Conservation (phyloP, 1,140 invertebrate species). For the Pseudomyrmex concolor region DNA sequence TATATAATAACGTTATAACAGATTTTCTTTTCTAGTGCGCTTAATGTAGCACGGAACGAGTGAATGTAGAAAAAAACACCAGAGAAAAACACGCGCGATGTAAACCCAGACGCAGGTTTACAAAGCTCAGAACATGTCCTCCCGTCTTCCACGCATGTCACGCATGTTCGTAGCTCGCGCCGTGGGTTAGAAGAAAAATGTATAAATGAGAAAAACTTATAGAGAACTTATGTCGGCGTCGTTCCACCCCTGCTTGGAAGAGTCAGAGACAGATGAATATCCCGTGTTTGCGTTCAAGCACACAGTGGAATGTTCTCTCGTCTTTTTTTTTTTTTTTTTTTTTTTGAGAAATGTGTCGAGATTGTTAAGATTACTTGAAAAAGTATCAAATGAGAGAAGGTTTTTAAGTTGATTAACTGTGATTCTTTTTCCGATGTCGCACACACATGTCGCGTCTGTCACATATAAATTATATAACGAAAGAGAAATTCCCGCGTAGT, state of each 20-base stretch:
- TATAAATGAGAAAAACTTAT: slow-evolving; percentile 12
- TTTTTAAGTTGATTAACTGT: slow-evolving; percentile 65
- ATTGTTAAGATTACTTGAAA: slow-evolving; percentile 4
- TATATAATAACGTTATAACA: slow-evolving; percentile 78
- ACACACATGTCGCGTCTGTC: slow-evolving; percentile 19
- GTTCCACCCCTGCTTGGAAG: neutral
- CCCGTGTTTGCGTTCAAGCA: neutral
- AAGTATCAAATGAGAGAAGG: slow-evolving; percentile 10
- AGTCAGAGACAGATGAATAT: slow-evolving; percentile 4
- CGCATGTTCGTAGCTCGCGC: slow-evolving; percentile 18
- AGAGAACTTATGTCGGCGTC: slow-evolving; percentile 5
- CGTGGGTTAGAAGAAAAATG: slow-evolving; percentile 3
- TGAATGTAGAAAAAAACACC: slow-evolving; percentile 25
- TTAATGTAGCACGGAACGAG: slow-evolving; percentile 56
- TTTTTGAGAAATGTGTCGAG: slow-evolving; percentile 12
- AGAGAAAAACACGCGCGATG: slow-evolving; percentile 1
- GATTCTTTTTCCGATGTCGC: slow-evolving; percentile 45
- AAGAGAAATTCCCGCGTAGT: slow-evolving; percentile 50
- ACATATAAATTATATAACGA: slow-evolving; percentile 28
- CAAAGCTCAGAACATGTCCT: slow-evolving; percentile 39
- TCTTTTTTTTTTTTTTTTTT: neutral
- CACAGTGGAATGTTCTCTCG: slow-evolving; percentile 16
- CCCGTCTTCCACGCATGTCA: slow-evolving; percentile 44
- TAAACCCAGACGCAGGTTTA: no score
- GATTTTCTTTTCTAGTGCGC: slow-evolving; percentile 72